Base-by-base conservation (phyloP, 2,888 invertebrate species). In the Plusia festucae region DNA sequence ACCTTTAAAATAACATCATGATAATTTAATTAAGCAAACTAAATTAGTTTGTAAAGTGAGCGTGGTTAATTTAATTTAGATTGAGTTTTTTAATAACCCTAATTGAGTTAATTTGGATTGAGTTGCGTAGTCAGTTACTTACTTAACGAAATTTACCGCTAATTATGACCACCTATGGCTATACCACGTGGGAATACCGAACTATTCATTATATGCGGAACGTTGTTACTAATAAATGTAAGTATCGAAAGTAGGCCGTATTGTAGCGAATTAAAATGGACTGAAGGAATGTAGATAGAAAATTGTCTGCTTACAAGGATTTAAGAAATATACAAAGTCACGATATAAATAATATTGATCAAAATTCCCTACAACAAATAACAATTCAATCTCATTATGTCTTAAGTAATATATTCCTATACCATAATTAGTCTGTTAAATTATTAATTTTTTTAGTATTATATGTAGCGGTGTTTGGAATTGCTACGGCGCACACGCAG, bases 31-130 rank as follows among this genome's bases (percentile, higher is more conserved):
- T 79, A 82, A 74, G 70, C 56, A 76, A 70, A 76, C 76, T 84
- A 82, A 82, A 86, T 87, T 86, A 86, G 79, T 83, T 83, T 72
- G 78, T 86, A 82, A 87, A 82, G 79, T 82, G 78, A 82, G 73
- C 73, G 84, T 83, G 82, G 84, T 84, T 85, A 86, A 82, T 84
- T 83, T 77, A 75, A 85, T 84, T 85, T 83, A 80, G 80, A 79
- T 81, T 78, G 77, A 79, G 78, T 84, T 84, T 82, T 83, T 84
- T 85, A 86, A 85, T 85, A 86, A 80, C 79, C 68, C 72, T 85
- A 87, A 87, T 88, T 87, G 87, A 83, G 60, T 74, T 82, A 84
- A 83, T 84, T 85, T 86, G 86, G 70, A 72, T 20, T 49, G 16
- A 68, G 73, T 70, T 75, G 78, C 68, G 75, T 65, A 68, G 73